phyloP scores from a whole-genome alignment of 1,140 invertebrate genomes.

The Samia ricini region DNA sequence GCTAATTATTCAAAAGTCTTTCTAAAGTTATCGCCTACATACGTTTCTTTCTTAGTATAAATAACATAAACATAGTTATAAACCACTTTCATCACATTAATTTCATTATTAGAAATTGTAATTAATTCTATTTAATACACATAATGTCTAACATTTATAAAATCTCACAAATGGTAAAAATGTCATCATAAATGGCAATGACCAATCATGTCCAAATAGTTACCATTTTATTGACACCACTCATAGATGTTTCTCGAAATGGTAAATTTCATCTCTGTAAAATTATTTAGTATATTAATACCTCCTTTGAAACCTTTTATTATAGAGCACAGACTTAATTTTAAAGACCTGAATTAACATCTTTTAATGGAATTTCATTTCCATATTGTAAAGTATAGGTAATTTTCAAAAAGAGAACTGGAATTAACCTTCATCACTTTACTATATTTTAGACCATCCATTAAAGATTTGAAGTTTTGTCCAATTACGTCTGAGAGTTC shows the following conservation, averaged over 20 bases:
- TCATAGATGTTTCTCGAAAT: neutral
- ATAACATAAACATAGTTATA: neutral
- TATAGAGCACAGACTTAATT: too few species aligned
- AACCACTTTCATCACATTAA: neutral
- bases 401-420: too few species aligned
- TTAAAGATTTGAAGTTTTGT: too few species aligned
- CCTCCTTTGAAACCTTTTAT: too few species aligned
- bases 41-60: neutral
- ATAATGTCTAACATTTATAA: conserved; percentile 1
- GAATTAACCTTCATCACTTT: too few species aligned
- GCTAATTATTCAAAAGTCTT: neutral
- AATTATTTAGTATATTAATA: too few species aligned
- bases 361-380: too few species aligned
- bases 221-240: conserved; percentile 31
- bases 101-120: neutral
- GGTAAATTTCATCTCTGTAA: too few species aligned
- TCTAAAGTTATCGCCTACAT: neutral
- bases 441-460: too few species aligned
- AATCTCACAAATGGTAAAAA: neutral
- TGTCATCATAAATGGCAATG: conserved; percentile 12
- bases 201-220: conserved; percentile 2
- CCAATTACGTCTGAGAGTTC: too few species aligned
- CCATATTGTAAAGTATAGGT: too few species aligned
- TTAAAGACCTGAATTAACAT: too few species aligned
- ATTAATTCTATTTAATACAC: neutral